phyloP scores from a whole-genome alignment of 2,797 vertebrate genomes.

The Cygnus olor region DNA sequence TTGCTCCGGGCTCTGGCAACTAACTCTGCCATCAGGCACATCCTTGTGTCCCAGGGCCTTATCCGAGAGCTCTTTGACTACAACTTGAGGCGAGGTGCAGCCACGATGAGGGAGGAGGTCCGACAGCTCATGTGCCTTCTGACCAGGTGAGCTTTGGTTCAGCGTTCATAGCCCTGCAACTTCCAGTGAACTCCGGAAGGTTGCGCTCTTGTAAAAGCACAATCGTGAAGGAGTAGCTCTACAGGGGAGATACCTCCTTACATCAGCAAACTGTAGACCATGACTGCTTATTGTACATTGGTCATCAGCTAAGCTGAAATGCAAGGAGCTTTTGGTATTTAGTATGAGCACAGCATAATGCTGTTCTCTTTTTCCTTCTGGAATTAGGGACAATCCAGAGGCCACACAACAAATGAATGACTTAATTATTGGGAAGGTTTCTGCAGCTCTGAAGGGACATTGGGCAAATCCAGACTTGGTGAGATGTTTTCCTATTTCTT shows the following conservation, averaged over 20 bases:
- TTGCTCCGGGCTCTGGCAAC: conserved; percentile 93
- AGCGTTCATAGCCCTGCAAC: neutral
- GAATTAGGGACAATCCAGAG: conserved; percentile 92
- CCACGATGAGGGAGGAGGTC: conserved; percentile 94
- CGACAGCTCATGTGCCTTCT: conserved; percentile 97
- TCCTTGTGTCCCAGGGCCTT: conserved; percentile 96
- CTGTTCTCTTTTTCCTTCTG: neutral
- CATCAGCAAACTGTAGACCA: neutral
- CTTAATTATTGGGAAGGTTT: conserved; percentile 96
- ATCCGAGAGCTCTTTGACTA: conserved; percentile 98
- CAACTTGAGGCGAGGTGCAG: conserved; percentile 92
- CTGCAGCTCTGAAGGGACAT: conserved; percentile 95
- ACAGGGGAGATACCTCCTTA: accelerated
- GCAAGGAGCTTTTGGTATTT: neutral
- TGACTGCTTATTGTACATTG: neutral
- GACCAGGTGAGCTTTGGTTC: conserved; percentile 84
- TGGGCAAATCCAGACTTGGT: conserved; percentile 99
- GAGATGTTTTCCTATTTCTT: conserved; percentile 31
- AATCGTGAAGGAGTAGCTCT: neutral
- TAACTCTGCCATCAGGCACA: conserved; percentile 94
- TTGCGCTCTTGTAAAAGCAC: accelerated
- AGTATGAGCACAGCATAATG: neutral
- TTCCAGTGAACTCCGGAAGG: neutral
- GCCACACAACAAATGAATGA: conserved; percentile 99
- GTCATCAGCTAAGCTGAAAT: neutral